Conservation (phyloP, 2,888 invertebrate species). For the Amblyteles armatorius region DNA sequence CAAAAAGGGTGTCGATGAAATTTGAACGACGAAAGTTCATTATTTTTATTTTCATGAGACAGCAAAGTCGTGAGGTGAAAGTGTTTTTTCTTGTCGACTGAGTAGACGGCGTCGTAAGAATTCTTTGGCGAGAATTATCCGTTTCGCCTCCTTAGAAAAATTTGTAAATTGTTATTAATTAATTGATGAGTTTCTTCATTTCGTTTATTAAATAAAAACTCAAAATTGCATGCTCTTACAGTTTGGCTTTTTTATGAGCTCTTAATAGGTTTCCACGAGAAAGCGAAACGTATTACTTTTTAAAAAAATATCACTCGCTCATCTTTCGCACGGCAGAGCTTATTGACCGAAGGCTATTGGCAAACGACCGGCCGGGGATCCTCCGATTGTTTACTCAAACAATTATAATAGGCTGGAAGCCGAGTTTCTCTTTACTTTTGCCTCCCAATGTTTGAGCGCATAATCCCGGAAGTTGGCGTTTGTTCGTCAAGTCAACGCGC, state of each 20-base stretch:
- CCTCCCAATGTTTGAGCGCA: conserved; percentile 14
- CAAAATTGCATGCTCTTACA: too few relatives aligned
- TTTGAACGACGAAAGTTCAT: not conserved
- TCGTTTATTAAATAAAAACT: too few relatives aligned
- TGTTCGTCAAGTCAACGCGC: conserved; percentile 1
- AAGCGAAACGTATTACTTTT: too few relatives aligned
- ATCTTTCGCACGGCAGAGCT: not conserved
- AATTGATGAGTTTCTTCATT: too few relatives aligned
- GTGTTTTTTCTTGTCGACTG: not conserved
- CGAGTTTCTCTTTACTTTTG: conserved; percentile 33
- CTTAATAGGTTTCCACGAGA: too few relatives aligned
- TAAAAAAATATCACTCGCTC: not conserved
- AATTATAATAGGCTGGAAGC: not conserved
- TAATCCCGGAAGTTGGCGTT: conserved; percentile 11
- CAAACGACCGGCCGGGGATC: conserved; percentile 34
- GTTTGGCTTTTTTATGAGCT: too few relatives aligned
- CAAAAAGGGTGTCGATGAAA: not conserved
- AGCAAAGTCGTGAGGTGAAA: not conserved
- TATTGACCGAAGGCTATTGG: not conserved
- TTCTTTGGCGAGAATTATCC: too few relatives aligned
- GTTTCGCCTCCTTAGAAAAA: too few relatives aligned
- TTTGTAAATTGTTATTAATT: too few relatives aligned
- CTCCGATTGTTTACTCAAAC: conserved; percentile 25
- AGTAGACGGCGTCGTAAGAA: not conserved
- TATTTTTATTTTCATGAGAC: not conserved